Conservation (phyloP, 1,140 invertebrate genomes). For the Heliconius congener region DNA sequence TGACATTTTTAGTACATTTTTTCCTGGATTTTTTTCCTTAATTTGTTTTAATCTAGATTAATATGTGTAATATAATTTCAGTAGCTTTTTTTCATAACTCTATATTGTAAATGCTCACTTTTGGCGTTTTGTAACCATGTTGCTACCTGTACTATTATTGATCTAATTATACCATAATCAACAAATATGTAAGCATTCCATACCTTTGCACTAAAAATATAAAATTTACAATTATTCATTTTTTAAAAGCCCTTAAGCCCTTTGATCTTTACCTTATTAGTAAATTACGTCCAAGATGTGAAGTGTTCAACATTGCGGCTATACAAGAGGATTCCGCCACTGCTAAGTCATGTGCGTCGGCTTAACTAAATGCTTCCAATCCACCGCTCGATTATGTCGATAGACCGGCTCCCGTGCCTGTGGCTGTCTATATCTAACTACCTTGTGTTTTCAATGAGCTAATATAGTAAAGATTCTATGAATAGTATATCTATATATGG, state of each 20-base stretch:
- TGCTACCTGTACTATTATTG: too few relatives aligned
- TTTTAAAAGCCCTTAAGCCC: background rate
- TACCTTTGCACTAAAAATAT: too few relatives aligned
- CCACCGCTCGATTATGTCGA: slow-evolving; percentile 23
- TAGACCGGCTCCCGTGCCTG: slow-evolving; percentile 22
- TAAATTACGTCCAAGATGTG: slow-evolving; percentile 5
- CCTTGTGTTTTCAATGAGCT: background rate
- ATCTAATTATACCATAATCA: too few relatives aligned
- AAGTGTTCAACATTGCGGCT: slow-evolving; percentile 14
- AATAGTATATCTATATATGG: background rate
- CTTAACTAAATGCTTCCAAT: slow-evolving; percentile 25
- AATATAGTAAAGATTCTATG: background rate
- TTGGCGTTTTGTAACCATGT: too few relatives aligned
- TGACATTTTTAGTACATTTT: background rate
- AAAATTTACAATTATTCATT: too few relatives aligned
- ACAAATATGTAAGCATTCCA: too few relatives aligned
- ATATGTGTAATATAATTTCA: too few relatives aligned
- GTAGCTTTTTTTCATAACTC: too few relatives aligned
- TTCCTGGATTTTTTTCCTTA: background rate
- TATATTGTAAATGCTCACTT: too few relatives aligned
- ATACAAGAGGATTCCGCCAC: slow-evolving; percentile 20
- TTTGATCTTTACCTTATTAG: slow-evolving; percentile 6
- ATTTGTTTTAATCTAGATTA: background rate
- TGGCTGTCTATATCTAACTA: background rate
- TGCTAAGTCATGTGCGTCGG: slow-evolving; percentile 21